These are phyloP conservation scores for Silvanus unidentatus DNA, from an alignment of 2,888 invertebrate species.

Conservation along the genomic window DNA sequence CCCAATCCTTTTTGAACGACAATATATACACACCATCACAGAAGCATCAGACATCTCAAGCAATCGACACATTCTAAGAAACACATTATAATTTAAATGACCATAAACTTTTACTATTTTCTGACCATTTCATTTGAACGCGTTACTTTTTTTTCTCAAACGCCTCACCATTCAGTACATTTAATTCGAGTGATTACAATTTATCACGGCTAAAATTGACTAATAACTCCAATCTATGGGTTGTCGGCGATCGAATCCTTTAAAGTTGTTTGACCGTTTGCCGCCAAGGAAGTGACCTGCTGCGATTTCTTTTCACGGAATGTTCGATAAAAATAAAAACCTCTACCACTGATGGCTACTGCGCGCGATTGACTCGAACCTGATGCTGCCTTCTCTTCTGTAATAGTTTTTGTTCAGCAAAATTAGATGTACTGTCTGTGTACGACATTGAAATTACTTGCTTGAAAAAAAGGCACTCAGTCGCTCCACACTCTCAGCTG, in stretches of 20 bases:
- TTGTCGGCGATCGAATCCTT: conserved; percentile 25
- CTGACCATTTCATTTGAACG: not conserved
- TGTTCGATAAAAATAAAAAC: conserved; percentile 21
- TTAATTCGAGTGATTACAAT: conserved; percentile 22
- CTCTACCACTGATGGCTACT: conserved; percentile 3
- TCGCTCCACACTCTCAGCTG: too few species aligned
- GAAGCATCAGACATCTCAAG: too few species aligned
- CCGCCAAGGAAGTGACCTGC: conserved; percentile 24
- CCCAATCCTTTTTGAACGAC: too few species aligned
- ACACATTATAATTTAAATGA: conserved; percentile 1
- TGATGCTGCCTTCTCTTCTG: not conserved
- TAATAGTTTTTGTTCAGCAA: conserved; percentile 6
- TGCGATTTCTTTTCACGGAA: conserved; percentile 23
- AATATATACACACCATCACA: too few species aligned
- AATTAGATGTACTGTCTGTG: conserved; percentile 2
- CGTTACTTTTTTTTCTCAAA: too few species aligned
- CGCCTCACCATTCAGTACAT: conserved; percentile 4
- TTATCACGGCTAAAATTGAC: conserved; percentile 23
- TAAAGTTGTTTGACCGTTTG: conserved; percentile 19
- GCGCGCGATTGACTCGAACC: not conserved
- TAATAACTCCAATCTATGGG: conserved; percentile 25
- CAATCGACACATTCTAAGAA: conserved; percentile 2
- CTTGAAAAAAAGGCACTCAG: too few species aligned
- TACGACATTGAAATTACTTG: too few species aligned
- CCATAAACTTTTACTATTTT: not conserved